Percentiles rank a stretch among this genome's conserved stretches.
Conservation (phyloP, 2,888 invertebrate genomes). For the Pachydiplax longipennis region DNA sequence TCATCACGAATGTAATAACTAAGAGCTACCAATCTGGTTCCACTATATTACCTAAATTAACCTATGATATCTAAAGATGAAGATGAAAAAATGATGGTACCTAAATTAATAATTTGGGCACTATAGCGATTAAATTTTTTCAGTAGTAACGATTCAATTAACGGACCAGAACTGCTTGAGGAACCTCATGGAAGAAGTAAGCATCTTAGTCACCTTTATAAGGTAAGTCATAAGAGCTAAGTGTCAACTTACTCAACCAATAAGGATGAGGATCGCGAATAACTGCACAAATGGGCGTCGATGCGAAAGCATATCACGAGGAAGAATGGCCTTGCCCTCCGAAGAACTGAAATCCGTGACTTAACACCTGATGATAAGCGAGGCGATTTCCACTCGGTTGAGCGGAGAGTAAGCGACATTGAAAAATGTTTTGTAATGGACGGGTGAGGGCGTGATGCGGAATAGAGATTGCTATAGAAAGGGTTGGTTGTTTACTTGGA, state of each 20-base stretch:
- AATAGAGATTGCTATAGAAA: neutral
- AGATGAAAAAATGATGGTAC: no score
- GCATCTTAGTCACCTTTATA: no score
- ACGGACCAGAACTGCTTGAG: no score
- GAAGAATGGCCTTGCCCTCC: neutral
- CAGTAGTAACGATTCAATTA: no score
- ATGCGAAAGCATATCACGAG: neutral
- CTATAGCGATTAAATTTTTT: no score
- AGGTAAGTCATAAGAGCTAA: no score
- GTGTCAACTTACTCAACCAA: neutral
- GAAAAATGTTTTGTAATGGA: conserved; percentile 7
- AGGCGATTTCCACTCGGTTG: conserved; percentile 8
- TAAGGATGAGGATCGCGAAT: neutral
- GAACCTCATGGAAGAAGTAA: no score
- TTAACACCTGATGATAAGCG: conserved; percentile 25
- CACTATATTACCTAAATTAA: no score
- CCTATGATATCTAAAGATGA: no score
- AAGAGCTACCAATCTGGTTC: no score
- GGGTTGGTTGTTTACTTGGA: neutral
- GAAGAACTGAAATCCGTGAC: conserved; percentile 1
- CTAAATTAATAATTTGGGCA: no score
- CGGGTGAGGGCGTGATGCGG: neutral
- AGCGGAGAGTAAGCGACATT: conserved; percentile 1
- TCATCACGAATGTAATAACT: no score
- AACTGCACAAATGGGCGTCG: neutral